Conservation (phyloP, 2,888 invertebrate genomes). For the Melanotus villosus region DNA sequence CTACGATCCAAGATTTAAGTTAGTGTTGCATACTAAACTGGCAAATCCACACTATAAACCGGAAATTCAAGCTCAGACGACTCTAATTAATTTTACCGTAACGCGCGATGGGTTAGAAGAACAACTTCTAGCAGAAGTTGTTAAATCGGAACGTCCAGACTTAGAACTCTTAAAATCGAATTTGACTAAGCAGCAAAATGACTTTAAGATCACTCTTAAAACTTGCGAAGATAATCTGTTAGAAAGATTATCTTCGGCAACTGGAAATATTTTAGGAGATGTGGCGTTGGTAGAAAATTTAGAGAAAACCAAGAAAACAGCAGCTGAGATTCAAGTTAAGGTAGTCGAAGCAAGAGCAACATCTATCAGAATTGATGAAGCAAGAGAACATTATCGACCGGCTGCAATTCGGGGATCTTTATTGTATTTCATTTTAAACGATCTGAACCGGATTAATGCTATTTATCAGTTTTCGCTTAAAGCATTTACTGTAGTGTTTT, state of each 20-base stretch:
- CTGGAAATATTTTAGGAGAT: conserved; percentile 93
- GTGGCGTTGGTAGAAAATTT: conserved; percentile 92
- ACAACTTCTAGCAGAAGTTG: conserved; percentile 93
- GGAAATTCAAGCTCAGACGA: conserved; percentile 96
- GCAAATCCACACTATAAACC: conserved; percentile 98
- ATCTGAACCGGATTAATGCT: conserved; percentile 91
- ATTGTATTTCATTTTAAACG: conserved; percentile 94
- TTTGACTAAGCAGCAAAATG: conserved; percentile 93
- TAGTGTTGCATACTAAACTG: conserved; percentile 92
- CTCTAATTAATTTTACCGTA: conserved; percentile 95
- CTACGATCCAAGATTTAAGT: conserved; percentile 84
- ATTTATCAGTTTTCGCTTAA: conserved; percentile 97
- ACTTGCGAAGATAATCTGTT: conserved; percentile 92
- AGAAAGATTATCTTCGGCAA: conserved; percentile 88
- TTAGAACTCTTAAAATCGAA: conserved; percentile 86
- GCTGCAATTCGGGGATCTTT: conserved; percentile 91
- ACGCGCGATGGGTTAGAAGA: conserved; percentile 94
- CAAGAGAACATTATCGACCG: conserved; percentile 88
- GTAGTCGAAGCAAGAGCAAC: conserved; percentile 91
- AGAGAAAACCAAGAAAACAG: conserved; percentile 93
- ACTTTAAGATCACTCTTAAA: conserved; percentile 94
- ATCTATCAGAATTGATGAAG: conserved; percentile 90
- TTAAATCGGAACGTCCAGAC: conserved; percentile 93
- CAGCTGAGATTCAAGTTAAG: conserved; percentile 90
- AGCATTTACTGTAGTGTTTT: conserved; percentile 93